Base-by-base conservation (phyloP, 2,888 invertebrate genomes). In the Thymelicus acteon region DNA sequence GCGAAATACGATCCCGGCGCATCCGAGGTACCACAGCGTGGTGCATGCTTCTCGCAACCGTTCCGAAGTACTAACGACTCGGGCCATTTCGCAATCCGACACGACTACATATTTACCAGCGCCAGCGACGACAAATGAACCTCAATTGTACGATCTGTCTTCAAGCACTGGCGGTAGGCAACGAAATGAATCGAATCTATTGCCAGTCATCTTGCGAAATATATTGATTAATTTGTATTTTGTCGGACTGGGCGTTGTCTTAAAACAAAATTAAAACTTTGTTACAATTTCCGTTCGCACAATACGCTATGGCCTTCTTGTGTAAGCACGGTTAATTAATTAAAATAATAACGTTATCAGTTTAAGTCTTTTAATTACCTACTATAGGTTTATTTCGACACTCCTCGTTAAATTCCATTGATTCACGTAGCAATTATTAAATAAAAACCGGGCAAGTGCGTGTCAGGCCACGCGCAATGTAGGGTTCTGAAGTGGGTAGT, bases 1-100 rank as follows among this genome's bases (percentile, higher is more conserved):
- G 82, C 82, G 89, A 85, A 89, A 90, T 82, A 77, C 78, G 84
- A 89, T 82, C 81, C 82, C 79, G 78, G 76, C 79, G 79, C 76
- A 75, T 77, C 77, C 72, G 78, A 68, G 72, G 78, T 82, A 83
- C 54, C 80, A 79, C 75, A 77, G 77, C 78, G 4, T 7, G 40
- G 40, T 19, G 49, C 64, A 54, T 49, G 64, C 49, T 65, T 65
- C 65, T 57, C 65, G 65, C 66, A 48, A 66, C 48, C n/a, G 54
- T 54, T 47, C 58, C 58, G 47, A 19, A 10, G 37, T 66, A 60
- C 69, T 40, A 70, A 65, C 64, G 44, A 60, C 52, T 60, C 24
- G 52, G 52, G 71, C 54, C 70, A 57, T 71, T 71, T 71, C 60
- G 71, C 60, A 48, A 63, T 24, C 24, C 57, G 47, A 47, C 31